Evolutionary conservation across 2,113 vertebrate species (phyloP), one percentile per base, ranked within the genome.

Genomic region (Eulacestoma nigropectus): DNA sequence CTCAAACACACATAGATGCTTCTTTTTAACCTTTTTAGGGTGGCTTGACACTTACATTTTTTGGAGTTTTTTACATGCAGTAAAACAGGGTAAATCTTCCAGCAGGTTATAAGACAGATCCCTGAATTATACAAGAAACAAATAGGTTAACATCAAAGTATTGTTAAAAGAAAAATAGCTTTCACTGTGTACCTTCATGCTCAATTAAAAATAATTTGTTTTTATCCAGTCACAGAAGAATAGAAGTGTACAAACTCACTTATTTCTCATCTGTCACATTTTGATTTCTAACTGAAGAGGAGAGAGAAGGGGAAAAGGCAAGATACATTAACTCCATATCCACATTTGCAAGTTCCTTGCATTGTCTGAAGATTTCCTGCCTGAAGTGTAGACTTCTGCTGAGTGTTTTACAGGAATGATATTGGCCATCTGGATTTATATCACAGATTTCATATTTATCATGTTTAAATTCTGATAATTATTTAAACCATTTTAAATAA

Each of bases 31-130:
- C 16, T 32, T 91, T 78, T 96, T 72, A 84, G 60, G 9, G 41
- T 37, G 68, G 33, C 74, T 33, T 87, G 32, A 82, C 14, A 92
- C 99, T 96, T 98, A 99, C 99, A 99, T 99, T 98, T 98, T 99
- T 95, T 99, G 99, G 68, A 99, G 98, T 82, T 98, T 98, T 86
- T 98, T 98, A 88, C 99, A 99, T 62, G 97, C 97, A 27, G 98
- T 98, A 95, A 99, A 98, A 95, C 98, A 98, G 44, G 99, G 99
- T 73, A 99, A 98, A 52, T 98, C 97, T 98, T 98, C 97, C 90
- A 99, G 98, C 39, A 97, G 97, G 96, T 99, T 99, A 83, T 99
- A 99, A 50, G 99, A 99, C 60, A 99, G 98, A 97, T 99, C 99
- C 52, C 99, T 99, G 97, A 92, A 97, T 98, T 76, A 97, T 47